Evolutionary conservation across 2,888 invertebrate species (phyloP).

Genomic region (Pemphredon lugubris): DNA sequence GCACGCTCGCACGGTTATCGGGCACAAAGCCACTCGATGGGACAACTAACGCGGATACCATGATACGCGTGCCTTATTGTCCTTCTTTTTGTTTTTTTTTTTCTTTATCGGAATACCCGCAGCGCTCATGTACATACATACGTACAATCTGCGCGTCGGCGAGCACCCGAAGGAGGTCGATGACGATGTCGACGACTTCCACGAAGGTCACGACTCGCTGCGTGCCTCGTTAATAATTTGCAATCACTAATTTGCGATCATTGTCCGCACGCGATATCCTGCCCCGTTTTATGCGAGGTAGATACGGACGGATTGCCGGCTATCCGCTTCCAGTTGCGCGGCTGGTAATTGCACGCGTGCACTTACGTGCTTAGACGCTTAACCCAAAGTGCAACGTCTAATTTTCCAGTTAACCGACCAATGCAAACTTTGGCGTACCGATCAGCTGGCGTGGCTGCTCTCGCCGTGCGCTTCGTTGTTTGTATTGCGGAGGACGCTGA

Average conservation of each 20-base stretch:
- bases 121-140: not conserved
- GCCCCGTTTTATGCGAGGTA: conserved; percentile 27
- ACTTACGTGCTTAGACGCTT: conserved; percentile 50
- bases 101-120: not conserved
- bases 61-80: too few species aligned
- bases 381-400: conserved; percentile 58
- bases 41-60: too few species aligned
- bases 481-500: too few species aligned
- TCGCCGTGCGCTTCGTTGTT: too few species aligned
- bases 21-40: too few species aligned
- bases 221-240: conserved; percentile 63
- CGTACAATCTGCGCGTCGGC: not conserved
- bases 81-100: not conserved
- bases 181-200: conserved; percentile 38
- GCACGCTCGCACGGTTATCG: too few species aligned
- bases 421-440: conserved; percentile 47
- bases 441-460: not conserved
- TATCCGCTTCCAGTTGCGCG: conserved; percentile 49
- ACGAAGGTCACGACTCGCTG: conserved; percentile 46
- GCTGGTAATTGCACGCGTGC: conserved; percentile 54
- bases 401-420: conserved; percentile 57
- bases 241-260: conserved; percentile 64
- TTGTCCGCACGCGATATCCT: conserved; percentile 68
- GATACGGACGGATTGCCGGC: conserved; percentile 40
- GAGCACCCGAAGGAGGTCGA: conserved; percentile 31